Percentiles rank a stretch among this genome's conserved stretches.
phyloP scores from a whole-genome alignment of 2,888 invertebrate species.

The Dexiosoma caninum region DNA sequence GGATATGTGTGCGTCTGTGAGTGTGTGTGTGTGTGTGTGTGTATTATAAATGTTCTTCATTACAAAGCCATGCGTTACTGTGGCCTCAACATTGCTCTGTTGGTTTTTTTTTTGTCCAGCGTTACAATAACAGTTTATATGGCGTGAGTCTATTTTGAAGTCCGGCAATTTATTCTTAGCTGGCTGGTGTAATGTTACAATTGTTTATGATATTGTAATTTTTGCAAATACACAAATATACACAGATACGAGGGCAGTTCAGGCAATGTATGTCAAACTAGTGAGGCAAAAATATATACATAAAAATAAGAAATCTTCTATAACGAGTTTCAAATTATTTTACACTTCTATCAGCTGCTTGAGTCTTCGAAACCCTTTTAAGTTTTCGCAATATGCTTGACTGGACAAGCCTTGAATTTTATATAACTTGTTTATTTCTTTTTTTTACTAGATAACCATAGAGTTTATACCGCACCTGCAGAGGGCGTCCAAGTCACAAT shows the following conservation, averaged over 20 bases:
- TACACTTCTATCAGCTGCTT: too few relatives aligned
- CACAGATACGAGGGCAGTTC: not conserved
- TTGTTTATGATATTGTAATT: conserved; percentile 15
- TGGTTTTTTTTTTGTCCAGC: conserved; percentile 27
- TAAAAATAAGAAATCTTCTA: too few relatives aligned
- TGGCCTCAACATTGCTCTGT: conserved; percentile 34
- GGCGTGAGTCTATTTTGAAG: not conserved
- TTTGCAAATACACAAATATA: not conserved
- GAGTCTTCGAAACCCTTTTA: too few relatives aligned
- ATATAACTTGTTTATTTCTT: too few relatives aligned
- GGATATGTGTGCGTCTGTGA: not conserved
- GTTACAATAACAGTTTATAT: not conserved
- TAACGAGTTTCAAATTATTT: too few relatives aligned
- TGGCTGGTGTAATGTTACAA: conserved; percentile 4
- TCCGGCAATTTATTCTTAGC: not conserved
- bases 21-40: not conserved
- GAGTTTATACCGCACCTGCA: too few relatives aligned
- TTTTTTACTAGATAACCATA: too few relatives aligned
- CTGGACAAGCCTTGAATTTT: too few relatives aligned
- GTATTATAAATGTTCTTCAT: not conserved
- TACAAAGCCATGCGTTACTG: conserved; percentile 17
- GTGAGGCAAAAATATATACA: too few relatives aligned
- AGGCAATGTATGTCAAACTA: too few relatives aligned
- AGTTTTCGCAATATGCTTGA: too few relatives aligned
- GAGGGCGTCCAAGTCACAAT: too few relatives aligned